A percentile compares a stretch with the other conserved stretches of the same genome.
Evolutionary conservation across 2,113 vertebrate genomes (phyloP).

Genomic region (Pedionomus torquatus): DNA sequence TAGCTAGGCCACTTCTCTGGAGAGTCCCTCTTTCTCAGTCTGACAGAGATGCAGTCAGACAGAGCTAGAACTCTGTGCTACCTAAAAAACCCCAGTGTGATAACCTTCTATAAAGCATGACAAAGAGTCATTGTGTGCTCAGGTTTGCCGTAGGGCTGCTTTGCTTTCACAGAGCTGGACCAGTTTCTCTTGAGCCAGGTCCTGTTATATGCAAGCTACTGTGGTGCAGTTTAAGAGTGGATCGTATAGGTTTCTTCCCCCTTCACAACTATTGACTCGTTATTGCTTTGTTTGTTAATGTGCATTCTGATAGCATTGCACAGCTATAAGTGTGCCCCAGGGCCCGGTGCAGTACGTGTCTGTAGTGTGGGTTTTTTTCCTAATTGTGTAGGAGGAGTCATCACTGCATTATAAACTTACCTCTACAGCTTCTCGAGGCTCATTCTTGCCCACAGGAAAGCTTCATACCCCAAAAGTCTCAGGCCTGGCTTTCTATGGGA

Average conservation of each 20-base stretch:
- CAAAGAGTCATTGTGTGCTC: not conserved
- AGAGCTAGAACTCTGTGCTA: not conserved
- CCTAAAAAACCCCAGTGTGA: not conserved
- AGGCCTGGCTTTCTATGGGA: not conserved
- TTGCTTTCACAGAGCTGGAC: not conserved
- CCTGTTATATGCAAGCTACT: not conserved
- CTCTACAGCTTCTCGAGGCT: not conserved
- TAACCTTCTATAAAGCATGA: not conserved
- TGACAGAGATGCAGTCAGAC: not conserved
- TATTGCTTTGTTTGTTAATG: not conserved
- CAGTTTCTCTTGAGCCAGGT: not conserved
- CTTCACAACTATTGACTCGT: not conserved
- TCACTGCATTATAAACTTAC: not conserved
- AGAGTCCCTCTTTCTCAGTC: not conserved
- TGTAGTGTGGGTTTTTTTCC: not conserved
- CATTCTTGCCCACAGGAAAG: not conserved
- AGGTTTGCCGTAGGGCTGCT: not conserved
- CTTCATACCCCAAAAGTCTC: not conserved
- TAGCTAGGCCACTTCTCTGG: slow-evolving; percentile 6
- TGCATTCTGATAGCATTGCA: not conserved
- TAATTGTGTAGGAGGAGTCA: not conserved
- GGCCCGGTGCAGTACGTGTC: not conserved
- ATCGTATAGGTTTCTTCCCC: not conserved
- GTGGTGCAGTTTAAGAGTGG: not conserved
- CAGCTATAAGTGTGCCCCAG: not conserved